Conservation (phyloP, 2,113 vertebrate genomes). For the Anseranas semipalmata region DNA sequence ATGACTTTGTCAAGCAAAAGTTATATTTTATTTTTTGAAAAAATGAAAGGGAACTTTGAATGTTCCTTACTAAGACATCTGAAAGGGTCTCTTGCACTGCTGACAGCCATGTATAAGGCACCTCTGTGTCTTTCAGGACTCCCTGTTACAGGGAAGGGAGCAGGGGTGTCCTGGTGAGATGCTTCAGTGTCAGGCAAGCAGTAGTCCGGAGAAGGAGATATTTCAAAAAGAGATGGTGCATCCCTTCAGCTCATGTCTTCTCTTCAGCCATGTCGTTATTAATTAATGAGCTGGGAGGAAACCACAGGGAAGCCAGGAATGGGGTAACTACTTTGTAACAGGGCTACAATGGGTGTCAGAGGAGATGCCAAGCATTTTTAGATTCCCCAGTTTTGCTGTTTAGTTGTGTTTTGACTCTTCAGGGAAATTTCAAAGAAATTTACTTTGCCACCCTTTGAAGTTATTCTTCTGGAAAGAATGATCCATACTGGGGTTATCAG, state of each 20-base stretch:
- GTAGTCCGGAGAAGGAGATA: background rate
- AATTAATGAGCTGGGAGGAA: background rate
- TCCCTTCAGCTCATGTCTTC: background rate
- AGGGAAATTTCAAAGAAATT: background rate
- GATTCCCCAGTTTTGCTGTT: background rate
- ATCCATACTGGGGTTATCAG: background rate
- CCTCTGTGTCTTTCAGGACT: background rate
- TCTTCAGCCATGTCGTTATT: background rate
- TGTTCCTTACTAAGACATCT: background rate
- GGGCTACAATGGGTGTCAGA: background rate
- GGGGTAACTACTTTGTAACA: background rate
- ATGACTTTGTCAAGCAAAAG: background rate
- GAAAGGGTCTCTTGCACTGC: background rate
- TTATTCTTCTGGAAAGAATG: background rate
- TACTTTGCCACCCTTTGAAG: background rate
- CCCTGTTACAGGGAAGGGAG: rapidly evolving
- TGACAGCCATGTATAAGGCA: background rate
- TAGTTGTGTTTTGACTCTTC: background rate
- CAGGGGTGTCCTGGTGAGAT: rapidly evolving
- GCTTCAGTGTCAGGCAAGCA: background rate
- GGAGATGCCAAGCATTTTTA: background rate
- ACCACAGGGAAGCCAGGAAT: background rate
- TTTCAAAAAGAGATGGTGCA: background rate
- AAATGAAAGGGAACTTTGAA: background rate
- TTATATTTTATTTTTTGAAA: background rate